Conservation (phyloP, 2,888 invertebrate genomes). For the Philereme vetulata region DNA sequence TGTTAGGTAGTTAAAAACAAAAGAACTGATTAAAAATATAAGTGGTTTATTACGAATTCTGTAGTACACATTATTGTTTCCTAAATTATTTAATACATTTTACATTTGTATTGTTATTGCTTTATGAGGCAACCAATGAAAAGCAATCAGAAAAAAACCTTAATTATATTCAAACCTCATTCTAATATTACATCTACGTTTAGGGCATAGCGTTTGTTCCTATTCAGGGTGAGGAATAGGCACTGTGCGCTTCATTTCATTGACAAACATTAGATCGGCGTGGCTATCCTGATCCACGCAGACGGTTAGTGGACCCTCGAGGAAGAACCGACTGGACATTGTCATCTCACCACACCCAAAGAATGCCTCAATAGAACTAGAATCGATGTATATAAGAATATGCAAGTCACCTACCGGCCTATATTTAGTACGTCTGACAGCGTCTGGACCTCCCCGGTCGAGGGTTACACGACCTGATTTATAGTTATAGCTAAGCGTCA, state of each 20-base stretch:
- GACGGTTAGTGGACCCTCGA: constrained; percentile 43
- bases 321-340: constrained; percentile 65
- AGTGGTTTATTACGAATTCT: too few relatives aligned
- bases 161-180: too few relatives aligned
- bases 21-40: too few relatives aligned
- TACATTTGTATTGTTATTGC: too few relatives aligned
- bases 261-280: constrained; percentile 41
- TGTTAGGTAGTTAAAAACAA: too few relatives aligned
- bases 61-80: too few relatives aligned
- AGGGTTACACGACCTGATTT: constrained; percentile 50
- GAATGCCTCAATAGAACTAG: constrained; percentile 66
- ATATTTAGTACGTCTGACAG: constrained; percentile 60
- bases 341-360: constrained; percentile 62
- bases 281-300: constrained; percentile 39
- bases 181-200: neutral
- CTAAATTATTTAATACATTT: too few relatives aligned
- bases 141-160: too few relatives aligned
- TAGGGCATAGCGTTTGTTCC: neutral
- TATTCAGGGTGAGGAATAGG: constrained; percentile 3
- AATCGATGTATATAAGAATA: constrained; percentile 58
- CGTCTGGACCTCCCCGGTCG: constrained; percentile 64
- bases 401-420: constrained; percentile 44
- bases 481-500: constrained; percentile 54
- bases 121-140: too few relatives aligned
- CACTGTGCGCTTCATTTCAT: constrained; percentile 49